Evolutionary conservation across 2,113 vertebrate genomes (phyloP).

Genomic region (Ophthalmolycus amberensis): DNA sequence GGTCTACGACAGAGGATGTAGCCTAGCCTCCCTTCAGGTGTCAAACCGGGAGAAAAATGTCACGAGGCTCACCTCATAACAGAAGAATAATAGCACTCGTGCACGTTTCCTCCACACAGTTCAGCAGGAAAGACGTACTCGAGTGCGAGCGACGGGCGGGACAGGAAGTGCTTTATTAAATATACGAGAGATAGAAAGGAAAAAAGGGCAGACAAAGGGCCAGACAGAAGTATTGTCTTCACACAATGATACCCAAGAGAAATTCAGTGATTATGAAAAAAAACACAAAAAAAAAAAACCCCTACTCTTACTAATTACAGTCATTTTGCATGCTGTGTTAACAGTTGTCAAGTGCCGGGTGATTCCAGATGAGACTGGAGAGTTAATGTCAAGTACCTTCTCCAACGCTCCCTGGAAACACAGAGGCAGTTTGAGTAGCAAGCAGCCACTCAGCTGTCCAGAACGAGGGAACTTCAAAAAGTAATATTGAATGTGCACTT

Average conservation of each 20-base stretch:
- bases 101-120: slow-evolving; percentile 30
- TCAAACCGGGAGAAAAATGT: background rate
- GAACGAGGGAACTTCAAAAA: background rate
- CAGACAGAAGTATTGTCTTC: background rate
- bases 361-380: background rate
- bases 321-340: background rate
- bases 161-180: background rate
- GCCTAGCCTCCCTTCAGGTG: slow-evolving; percentile 14
- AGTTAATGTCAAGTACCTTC: background rate
- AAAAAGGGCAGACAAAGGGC: background rate
- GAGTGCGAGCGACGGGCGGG: background rate
- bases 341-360: background rate
- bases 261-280: slow-evolving; percentile 6
- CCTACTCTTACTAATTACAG: slow-evolving; percentile 17
- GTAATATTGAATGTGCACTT: background rate
- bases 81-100: background rate
- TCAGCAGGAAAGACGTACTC: slow-evolving; percentile 11
- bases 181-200: background rate
- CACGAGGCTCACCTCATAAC: background rate
- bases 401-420: background rate
- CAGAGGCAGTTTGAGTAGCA: background rate
- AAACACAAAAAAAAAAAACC: background rate
- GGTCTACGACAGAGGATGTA: slow-evolving; percentile 51
- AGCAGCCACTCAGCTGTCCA: background rate
- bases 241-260: slow-evolving; percentile 10